phyloP scores from a whole-genome alignment of 1,140 invertebrate genomes.

The Dreissena polymorpha region DNA sequence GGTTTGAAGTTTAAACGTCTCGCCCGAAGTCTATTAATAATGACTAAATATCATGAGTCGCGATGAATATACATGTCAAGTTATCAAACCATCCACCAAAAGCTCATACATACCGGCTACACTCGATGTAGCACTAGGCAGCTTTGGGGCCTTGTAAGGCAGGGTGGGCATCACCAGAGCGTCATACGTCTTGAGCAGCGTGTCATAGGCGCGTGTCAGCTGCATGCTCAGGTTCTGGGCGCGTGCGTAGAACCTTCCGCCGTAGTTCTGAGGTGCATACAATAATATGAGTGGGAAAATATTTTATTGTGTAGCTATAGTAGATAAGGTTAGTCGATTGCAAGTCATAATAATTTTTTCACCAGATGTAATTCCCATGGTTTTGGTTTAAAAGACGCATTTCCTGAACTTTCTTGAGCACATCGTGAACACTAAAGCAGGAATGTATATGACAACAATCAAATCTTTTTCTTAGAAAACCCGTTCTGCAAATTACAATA shows the following conservation, averaged over 20 bases:
- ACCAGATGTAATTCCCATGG: background rate
- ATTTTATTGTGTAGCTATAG: background rate
- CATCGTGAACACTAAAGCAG: too few species aligned
- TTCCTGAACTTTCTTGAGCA: background rate
- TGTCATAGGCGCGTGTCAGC: slow-evolving; percentile 61
- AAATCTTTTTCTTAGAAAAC: too few species aligned
- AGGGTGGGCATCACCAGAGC: slow-evolving; percentile 71
- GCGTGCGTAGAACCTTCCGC: slow-evolving; percentile 61
- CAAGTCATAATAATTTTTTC: background rate
- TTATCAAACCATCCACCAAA: too few species aligned
- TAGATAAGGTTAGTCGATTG: background rate
- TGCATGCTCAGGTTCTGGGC: slow-evolving; percentile 58
- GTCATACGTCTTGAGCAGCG: slow-evolving; percentile 63
- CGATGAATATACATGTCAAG: too few species aligned
- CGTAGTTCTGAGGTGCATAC: slow-evolving; percentile 50
- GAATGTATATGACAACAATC: too few species aligned
- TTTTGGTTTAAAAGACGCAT: background rate
- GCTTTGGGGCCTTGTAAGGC: slow-evolving; percentile 54
- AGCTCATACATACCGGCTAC: background rate
- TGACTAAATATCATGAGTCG: too few species aligned
- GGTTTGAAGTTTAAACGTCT: too few species aligned
- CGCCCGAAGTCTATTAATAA: too few species aligned
- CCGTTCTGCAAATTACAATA: too few species aligned
- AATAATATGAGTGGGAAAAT: background rate
- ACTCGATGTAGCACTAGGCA: slow-evolving; percentile 48